Evolutionary conservation across 2,888 invertebrate genomes (phyloP).

Genomic region (Sesia bembeciformis): DNA sequence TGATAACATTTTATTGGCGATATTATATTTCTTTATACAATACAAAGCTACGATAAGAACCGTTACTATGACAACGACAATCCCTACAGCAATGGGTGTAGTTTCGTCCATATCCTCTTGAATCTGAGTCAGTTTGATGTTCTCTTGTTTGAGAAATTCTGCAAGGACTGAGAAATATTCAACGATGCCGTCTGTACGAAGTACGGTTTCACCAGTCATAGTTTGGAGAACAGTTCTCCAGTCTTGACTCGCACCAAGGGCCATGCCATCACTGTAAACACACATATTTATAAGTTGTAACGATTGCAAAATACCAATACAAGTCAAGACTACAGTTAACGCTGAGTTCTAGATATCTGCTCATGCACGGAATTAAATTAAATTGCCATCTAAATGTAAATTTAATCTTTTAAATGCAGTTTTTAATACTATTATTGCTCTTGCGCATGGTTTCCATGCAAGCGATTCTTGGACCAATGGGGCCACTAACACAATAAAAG

Average conservation of each 20-base stretch:
- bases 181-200: constrained; percentile 52
- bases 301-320: too few relatives aligned
- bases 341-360: not conserved
- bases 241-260: constrained; percentile 57
- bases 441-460: too few relatives aligned
- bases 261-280: constrained; percentile 56
- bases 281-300: not conserved
- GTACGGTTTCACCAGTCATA: constrained; percentile 56
- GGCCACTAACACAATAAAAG: too few relatives aligned
- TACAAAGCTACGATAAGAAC: constrained; percentile 50
- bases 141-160: constrained; percentile 43
- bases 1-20: constrained; percentile 39
- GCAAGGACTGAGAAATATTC: constrained; percentile 48
- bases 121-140: constrained; percentile 24
- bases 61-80: constrained; percentile 43
- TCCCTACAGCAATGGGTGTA: constrained; percentile 53
- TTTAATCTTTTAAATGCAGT: too few relatives aligned
- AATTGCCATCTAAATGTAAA: not conserved
- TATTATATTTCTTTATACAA: constrained; percentile 48
- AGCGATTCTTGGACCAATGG: too few relatives aligned
- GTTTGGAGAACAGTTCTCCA: constrained; percentile 54
- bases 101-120: constrained; percentile 49
- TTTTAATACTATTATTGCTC: too few relatives aligned
- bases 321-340: too few relatives aligned
- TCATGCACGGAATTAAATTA: not conserved